These are phyloP conservation scores for Aurelia sp. DNA, from an alignment of 30 jellyfish, hydroid and myxozoan genomes.

Conservation along the genomic window DNA sequence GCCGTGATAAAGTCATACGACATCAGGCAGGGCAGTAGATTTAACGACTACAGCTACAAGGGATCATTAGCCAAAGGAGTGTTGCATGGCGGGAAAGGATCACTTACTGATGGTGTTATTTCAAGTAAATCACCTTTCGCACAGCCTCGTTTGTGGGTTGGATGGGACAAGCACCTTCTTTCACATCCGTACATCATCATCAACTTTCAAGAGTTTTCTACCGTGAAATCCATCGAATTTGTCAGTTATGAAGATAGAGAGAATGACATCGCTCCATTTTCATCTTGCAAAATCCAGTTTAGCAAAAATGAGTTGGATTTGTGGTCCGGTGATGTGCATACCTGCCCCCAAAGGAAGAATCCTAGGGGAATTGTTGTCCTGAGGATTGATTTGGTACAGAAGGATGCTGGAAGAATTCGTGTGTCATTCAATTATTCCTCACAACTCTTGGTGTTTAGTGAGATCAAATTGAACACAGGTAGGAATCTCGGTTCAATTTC, in stretches of 20 bases:
- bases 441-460: conserved; percentile 12
- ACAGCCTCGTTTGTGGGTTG: conserved; percentile 15
- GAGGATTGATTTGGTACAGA: background rate
- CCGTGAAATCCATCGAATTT: conserved; percentile 1
- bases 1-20: conserved; percentile 6
- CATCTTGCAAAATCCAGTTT: conserved; percentile 12
- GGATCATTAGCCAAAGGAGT: background rate
- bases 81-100: conserved; percentile 30
- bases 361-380: conserved; percentile 2
- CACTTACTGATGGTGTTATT: background rate
- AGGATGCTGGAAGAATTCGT: background rate
- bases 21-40: conserved; percentile 16
- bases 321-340: background rate
- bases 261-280: background rate
- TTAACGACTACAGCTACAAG: background rate
- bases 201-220: background rate
- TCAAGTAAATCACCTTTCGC: background rate
- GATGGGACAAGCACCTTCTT: conserved; percentile 3
- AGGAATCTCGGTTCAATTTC: background rate
- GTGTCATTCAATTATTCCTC: conserved; percentile 16
- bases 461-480: conserved; percentile 6
- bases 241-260: conserved; percentile 11
- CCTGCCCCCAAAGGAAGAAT: conserved; percentile 10
- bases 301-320: background rate
- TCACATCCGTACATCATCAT: conserved; percentile 4